A percentile compares a stretch with the other conserved stretches of the same genome.
These are phyloP conservation scores for Protonibea diacanthus DNA, from an alignment of 2,797 vertebrate species.

Conservation along the genomic window DNA sequence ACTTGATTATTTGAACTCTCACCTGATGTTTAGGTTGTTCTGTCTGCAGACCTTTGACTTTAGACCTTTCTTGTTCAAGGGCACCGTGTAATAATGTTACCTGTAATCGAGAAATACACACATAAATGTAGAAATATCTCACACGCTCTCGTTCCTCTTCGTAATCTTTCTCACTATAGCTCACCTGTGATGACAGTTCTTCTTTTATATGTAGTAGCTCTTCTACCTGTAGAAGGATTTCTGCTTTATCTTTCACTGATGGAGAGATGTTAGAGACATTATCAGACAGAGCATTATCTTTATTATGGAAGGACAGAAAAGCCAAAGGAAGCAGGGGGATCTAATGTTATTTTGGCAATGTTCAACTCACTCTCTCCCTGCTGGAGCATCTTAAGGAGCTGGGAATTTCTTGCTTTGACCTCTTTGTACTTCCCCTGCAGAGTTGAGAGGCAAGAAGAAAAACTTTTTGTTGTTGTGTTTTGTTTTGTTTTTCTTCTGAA, in stretches of 20 bases:
- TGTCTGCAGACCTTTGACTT: conserved; percentile 93
- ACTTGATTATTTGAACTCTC: conserved; percentile 24
- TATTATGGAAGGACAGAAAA: background rate
- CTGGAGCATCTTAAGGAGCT: conserved; percentile 95
- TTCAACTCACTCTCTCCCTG: conserved; percentile 95
- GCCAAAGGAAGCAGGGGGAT: background rate
- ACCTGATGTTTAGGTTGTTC: conserved; percentile 92
- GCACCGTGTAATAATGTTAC: conserved; percentile 91
- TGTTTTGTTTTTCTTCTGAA: background rate
- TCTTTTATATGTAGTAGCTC: conserved; percentile 95
- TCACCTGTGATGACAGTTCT: conserved; percentile 93
- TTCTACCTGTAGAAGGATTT: conserved; percentile 94
- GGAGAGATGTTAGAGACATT: conserved; percentile 7
- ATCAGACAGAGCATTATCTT: background rate
- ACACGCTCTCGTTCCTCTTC: background rate
- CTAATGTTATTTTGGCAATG: background rate
- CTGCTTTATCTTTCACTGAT: conserved; percentile 98
- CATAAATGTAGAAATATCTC: background rate
- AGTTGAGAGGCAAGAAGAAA: conserved; percentile 15
- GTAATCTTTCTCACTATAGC: conserved; percentile 11
- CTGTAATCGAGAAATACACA: conserved; percentile 65
- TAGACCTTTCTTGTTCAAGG: conserved; percentile 95
- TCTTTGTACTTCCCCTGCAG: conserved; percentile 93
- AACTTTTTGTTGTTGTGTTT: background rate
- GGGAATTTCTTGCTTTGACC: conserved; percentile 94